Evolutionary conservation across 2,888 invertebrate species (phyloP), one percentile per base, ranked within the genome.

Genomic region (Allygus modestus): DNA sequence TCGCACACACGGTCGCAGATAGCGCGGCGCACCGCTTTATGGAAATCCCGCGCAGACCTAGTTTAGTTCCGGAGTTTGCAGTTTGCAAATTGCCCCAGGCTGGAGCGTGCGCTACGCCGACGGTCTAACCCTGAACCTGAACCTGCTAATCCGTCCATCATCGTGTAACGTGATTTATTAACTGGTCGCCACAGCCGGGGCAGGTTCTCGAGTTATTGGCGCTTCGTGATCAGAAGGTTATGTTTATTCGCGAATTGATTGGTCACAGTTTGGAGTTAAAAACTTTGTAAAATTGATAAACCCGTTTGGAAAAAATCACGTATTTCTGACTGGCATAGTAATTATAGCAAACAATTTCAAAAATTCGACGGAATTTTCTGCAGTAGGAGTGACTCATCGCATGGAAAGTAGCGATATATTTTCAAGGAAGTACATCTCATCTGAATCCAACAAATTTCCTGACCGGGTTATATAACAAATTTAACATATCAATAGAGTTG

Each of bases 11-110:
- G 79, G 58, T 12, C 37, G 20, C 54, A 77, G 77, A 77, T 77
- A 43, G 41, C 43, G 26, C 41, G 2, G 46, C 12, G 58, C 79
- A 58, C 54, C 79, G 79, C 79, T 77, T 77, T 77, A 77, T 77
- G 77, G 77, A 79, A 58, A 79, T 79, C 79, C 15, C 58, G 77
- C 51, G 33, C 33, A 79, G 79, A 79, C 79, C 79, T 37, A 79
- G 79, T 79, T 79, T 73, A 73, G 73, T 41, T 73, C 73, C 41
- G 73, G 73, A 20, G 73, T 46, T 20, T 41, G 73, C 43, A 20
- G 75, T 77, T 77, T 17, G 75, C 71, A 20, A 71, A 71, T 71
- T 11, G 41, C 26, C 28, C 26, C 17, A 7, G 69, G 31, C n/a
- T n/a, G 7, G 69, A n/a, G 69, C 69, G 61, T 23, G 61, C 54